phyloP scores from a whole-genome alignment of 37 sponge, comb jelly and placozoan genomes.

The Haliclona indistincta region DNA sequence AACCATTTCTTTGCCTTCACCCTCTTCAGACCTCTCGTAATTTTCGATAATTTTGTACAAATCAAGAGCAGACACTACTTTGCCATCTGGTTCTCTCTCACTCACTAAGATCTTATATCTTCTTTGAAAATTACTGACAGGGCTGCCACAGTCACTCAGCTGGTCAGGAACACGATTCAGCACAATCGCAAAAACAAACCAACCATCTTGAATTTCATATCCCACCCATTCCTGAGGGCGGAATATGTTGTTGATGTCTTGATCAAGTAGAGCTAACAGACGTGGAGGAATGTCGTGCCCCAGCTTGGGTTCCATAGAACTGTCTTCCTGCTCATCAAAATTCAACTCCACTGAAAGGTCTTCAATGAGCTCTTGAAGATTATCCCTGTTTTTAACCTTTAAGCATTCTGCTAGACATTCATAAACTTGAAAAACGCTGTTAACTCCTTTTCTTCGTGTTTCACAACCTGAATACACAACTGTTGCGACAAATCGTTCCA shows the following conservation, averaged over 20 bases:
- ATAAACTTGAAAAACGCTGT: background rate
- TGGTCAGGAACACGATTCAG: slow-evolving; percentile 12
- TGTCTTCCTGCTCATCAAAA: background rate
- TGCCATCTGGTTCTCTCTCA: slow-evolving; percentile 24
- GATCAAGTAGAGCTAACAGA: slow-evolving; percentile 34
- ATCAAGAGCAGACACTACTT: slow-evolving; percentile 39
- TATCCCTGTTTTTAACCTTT: background rate
- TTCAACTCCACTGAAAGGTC: background rate
- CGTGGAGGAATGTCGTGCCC: slow-evolving; percentile 38
- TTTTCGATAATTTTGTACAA: slow-evolving; percentile 45
- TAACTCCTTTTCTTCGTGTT: background rate
- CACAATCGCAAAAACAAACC: slow-evolving; percentile 43
- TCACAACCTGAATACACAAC: background rate
- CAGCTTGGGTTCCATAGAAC: background rate
- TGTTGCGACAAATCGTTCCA: background rate
- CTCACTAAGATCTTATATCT: slow-evolving; percentile 9
- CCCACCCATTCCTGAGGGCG: slow-evolving; percentile 55
- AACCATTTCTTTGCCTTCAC: background rate
- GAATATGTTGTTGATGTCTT: slow-evolving; percentile 38
- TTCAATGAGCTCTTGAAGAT: background rate
- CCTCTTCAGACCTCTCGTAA: background rate
- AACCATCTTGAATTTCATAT: slow-evolving; percentile 15
- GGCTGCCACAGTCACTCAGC: background rate
- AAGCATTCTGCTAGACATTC: background rate
- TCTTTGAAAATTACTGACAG: background rate